These are phyloP conservation scores for Brotula barbata DNA, from an alignment of 2,797 vertebrate species.

Conservation along the genomic window DNA sequence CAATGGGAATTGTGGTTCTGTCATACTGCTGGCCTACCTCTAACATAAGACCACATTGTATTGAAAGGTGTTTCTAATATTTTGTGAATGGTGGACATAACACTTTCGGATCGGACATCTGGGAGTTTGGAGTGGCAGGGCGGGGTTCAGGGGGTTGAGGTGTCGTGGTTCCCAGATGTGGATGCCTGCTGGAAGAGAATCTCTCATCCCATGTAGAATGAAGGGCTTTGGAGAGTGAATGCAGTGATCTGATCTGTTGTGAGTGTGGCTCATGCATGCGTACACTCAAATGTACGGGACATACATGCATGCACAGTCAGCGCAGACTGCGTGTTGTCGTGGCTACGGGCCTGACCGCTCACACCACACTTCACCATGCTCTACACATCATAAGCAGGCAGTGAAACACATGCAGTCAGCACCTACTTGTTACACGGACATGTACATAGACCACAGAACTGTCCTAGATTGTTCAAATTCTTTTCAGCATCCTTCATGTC, in stretches of 20 bases:
- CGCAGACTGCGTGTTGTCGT: slow-evolving; percentile 58
- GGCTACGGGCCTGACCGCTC: slow-evolving; percentile 56
- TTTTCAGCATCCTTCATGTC: slow-evolving; percentile 99
- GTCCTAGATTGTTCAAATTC: slow-evolving; percentile 99
- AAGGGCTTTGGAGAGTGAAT: slow-evolving; percentile 66
- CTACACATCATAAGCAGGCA: slow-evolving; percentile 71
- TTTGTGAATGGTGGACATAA: too few species aligned
- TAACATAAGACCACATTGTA: too few species aligned
- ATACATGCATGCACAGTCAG: not conserved
- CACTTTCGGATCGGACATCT: not conserved
- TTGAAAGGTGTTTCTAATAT: too few species aligned
- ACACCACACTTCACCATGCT: slow-evolving; percentile 66
- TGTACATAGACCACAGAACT: slow-evolving; percentile 99
- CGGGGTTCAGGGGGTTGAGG: slow-evolving; percentile 9
- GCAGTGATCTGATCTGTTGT: slow-evolving; percentile 28
- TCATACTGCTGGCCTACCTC: too few species aligned
- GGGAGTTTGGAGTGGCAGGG: slow-evolving; percentile 17
- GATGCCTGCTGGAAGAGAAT: slow-evolving; percentile 69
- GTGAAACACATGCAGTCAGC: slow-evolving; percentile 78
- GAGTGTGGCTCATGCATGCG: slow-evolving; percentile 45
- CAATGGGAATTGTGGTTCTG: too few species aligned
- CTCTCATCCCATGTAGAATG: slow-evolving; percentile 75
- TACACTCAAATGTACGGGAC: not conserved
- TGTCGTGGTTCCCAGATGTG: slow-evolving; percentile 45
- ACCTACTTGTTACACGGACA: slow-evolving; percentile 99